Base-by-base conservation (phyloP, 2,113 vertebrate species). In the Cebidichthys violaceus region DNA sequence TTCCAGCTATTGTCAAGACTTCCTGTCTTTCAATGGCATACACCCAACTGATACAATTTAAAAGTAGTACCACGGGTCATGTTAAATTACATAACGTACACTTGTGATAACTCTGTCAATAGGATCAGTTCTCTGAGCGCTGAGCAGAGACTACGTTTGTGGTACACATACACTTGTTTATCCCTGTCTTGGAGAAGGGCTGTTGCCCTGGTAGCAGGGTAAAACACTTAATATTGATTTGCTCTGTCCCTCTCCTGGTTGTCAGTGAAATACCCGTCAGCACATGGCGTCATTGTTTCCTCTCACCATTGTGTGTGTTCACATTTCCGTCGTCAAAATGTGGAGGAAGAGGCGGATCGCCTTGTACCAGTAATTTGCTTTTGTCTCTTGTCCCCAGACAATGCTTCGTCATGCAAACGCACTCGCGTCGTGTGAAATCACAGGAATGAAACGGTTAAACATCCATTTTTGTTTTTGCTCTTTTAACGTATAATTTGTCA, bases 141-240 rank as follows among this genome's bases (percentile, higher is more conserved):
- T n/a, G 10, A 41, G 8, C 27, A 13, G 6, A 61, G 6, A 11
- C 22, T 1, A 39, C 1, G 57, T 60, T 18, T 72, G 20, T 54
- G 43, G n/a, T 8, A 37, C 8, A 17, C 6, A 27, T 8, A 24
- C 5, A 33, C 27, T 57, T 1, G 1, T 20, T 9, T 27, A 17
- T 66, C 6, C 20, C 15, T 31, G 22, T 57, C 24, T 29, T 31
- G 1, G 14, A 43, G 62, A 54, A 18, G 22, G 55, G 24, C 33
- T 69, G 60, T 81, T 79, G 17, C 54, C 37, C 22, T 1, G 47
- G 76, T 10, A 62, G 47, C 66, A 43, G 67, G 27, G 10, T 66
- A 45, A 74, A 79, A 57, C 62, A 54, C 20, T 62, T 18, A 59
- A 61, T 76, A 78, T 75, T 60, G 43, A 84, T 74, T 75, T 70